phyloP scores from a whole-genome alignment of 1,140 invertebrate species.

The Parasteatoda tepidariorum region DNA sequence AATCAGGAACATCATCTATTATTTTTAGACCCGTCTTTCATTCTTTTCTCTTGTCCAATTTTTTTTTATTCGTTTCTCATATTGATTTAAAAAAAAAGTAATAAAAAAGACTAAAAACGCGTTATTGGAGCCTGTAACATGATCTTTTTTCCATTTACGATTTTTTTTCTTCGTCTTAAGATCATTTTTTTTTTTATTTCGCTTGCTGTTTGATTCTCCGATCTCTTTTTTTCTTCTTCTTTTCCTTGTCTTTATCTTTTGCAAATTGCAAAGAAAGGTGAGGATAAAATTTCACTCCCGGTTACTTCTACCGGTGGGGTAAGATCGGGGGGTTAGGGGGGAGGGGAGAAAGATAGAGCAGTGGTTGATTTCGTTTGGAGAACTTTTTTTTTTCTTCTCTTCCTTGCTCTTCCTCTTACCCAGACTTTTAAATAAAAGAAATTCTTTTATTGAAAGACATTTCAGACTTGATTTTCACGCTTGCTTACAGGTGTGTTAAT shows the following conservation, averaged over 20 bases:
- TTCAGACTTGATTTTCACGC: constrained; percentile 33
- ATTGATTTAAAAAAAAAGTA: constrained; percentile 28
- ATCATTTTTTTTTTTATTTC: constrained; percentile 2
- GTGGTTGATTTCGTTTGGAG: constrained; percentile 39
- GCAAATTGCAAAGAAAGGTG: constrained; percentile 45
- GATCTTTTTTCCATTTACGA: constrained; percentile 58
- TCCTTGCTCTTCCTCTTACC: neutral
- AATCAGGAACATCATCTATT: constrained; percentile 1
- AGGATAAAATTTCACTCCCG: constrained; percentile 50
- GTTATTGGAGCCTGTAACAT: constrained; percentile 54
- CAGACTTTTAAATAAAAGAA: neutral
- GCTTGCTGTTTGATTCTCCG: constrained; percentile 33
- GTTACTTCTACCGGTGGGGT: constrained; percentile 1
- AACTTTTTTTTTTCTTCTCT: neutral
- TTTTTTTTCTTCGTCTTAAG: constrained; percentile 36
- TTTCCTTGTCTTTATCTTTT: constrained; percentile 52
- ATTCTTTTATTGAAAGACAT: constrained; percentile 26
- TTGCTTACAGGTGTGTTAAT: constrained; percentile 37
- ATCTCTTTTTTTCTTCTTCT: constrained; percentile 12
- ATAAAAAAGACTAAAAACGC: constrained; percentile 17
- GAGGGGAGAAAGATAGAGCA: neutral
- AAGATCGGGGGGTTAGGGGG: neutral
- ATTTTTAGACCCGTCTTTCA: neutral
- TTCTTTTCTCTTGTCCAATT: neutral
- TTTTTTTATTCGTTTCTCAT: neutral